Evolutionary conservation across 64 coral and sea anemone species (phyloP), one percentile per base, ranked within the genome.

Genomic region (Pachyseris speciosa): DNA sequence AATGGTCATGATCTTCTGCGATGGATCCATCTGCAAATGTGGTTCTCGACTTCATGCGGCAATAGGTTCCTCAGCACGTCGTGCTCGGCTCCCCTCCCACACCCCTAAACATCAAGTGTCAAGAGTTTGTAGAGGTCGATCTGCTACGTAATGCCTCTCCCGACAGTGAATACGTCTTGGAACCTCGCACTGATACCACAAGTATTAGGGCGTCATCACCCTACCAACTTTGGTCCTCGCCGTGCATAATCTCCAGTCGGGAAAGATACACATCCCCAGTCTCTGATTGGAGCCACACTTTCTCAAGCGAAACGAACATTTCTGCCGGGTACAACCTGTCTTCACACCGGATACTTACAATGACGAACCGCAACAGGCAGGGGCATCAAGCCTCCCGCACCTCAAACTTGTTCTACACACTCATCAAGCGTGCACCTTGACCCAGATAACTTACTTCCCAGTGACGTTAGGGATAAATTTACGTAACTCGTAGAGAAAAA

Each of bases 251-350:
- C 43, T 75, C 69, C 7, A 64, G 69, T 36, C 70, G 9, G 32
- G 86, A 75, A 74, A 68, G 20, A 88, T 76, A 28, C 86, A 50
- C 50, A 75, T 88, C 69, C 86, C 86, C 22, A 88, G 76, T 33
- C 22, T 64, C 0, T 6, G 50, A 16, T 28, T 71, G 10, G 50
- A 88, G 24, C 86, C 86, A 31, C 69, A 76, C 6, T 76, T 76
- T 43, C 27, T 52, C 12, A 76, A 76, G 11, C 4, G 73, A 17
- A 76, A 76, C 9, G n/a, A 76, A 27, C 73, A 76, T n/a, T 76
- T 76, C 44, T 51, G 27, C 16, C 43, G 50, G 73, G 73, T 49
- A n/a, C n/a, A n/a, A n/a, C n/a, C n/a, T n/a, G n/a, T n/a, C n/a
- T n/a, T n/a, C n/a, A n/a, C n/a, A n/a, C n/a, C n/a, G n/a, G n/a